Evolutionary conservation across 2,888 invertebrate genomes (phyloP).

Genomic region (Gasteruption jaculator): DNA sequence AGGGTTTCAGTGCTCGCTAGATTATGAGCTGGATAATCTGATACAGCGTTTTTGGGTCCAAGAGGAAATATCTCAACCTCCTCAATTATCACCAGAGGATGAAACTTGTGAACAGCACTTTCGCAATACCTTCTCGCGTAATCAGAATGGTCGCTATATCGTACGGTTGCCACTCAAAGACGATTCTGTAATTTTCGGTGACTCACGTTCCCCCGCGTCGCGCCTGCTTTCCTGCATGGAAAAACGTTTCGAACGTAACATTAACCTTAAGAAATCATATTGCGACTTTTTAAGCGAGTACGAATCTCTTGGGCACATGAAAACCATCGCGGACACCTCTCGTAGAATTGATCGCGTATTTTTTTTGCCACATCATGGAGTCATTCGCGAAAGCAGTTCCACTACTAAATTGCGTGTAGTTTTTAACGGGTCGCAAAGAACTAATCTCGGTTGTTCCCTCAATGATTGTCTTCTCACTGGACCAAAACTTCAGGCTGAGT

Average conservation of each 20-base stretch:
- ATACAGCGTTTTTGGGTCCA: constrained; percentile 14
- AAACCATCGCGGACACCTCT: constrained; percentile 3
- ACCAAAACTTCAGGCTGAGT: constrained; percentile 19
- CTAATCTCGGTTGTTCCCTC: constrained; percentile 20
- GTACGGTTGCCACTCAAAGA: constrained; percentile 15
- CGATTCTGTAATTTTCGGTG: constrained; percentile 1
- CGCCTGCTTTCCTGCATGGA: constrained; percentile 10
- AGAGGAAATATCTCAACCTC: constrained; percentile 6
- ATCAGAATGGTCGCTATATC: constrained; percentile 12
- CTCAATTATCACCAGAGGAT: constrained; percentile 14
- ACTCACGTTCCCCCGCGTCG: constrained; percentile 5
- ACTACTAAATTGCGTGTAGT: constrained; percentile 32
- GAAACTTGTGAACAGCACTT: constrained; percentile 12
- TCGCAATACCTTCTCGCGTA: constrained; percentile 6
- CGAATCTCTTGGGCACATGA: constrained; percentile 15
- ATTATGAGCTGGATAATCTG: constrained; percentile 12
- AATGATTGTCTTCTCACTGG: constrained; percentile 28
- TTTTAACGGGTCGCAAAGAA: constrained; percentile 29
- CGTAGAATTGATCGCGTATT: too few species aligned
- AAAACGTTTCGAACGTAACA: constrained; percentile 7
- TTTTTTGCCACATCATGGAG: constrained; percentile 33
- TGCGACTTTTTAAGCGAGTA: constrained; percentile 14
- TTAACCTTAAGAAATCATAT: constrained; percentile 11
- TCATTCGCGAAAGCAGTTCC: constrained; percentile 21
- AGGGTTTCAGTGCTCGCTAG: constrained; percentile 14